A percentile compares a stretch with the other conserved stretches of the same genome.
Conservation (phyloP, 2,888 invertebrate genomes). For the Stomorhina lunata region DNA sequence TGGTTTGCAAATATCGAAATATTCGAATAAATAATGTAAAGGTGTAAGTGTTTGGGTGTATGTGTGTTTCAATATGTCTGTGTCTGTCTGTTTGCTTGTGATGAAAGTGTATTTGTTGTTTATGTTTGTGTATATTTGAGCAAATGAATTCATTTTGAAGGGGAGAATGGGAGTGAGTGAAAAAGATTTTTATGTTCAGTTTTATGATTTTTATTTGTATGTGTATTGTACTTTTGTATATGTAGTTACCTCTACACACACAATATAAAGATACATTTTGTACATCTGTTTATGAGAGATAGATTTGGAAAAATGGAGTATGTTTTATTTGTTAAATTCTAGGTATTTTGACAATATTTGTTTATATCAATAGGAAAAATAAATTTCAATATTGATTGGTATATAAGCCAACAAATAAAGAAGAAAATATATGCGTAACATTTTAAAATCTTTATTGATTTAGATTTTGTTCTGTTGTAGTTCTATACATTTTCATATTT, state of each 20-base stretch:
- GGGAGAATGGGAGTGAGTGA: neutral
- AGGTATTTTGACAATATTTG: slow-evolving; percentile 41
- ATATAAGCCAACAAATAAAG: neutral
- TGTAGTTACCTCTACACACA: neutral
- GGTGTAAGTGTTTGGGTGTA: neutral
- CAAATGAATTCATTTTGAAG: neutral
- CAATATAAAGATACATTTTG: too few species aligned
- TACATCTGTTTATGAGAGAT: neutral
- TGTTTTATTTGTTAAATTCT: neutral
- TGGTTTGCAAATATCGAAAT: slow-evolving; percentile 35
- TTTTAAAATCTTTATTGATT: neutral
- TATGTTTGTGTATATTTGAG: slow-evolving; percentile 11
- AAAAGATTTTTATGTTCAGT: neutral
- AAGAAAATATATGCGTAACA: neutral
- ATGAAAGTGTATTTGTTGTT: neutral
- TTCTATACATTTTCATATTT: neutral
- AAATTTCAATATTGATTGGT: slow-evolving; percentile 25
- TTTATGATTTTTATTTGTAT: slow-evolving; percentile 31
- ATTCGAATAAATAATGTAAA: neutral
- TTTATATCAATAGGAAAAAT: slow-evolving; percentile 25
- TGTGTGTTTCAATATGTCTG: neutral
- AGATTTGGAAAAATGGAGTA: neutral
- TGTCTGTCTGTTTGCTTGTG: too few species aligned
- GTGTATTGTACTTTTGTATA: neutral
- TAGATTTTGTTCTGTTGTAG: neutral